Evolutionary conservation across 2,113 vertebrate species (phyloP).

Genomic region (Aramus guarauna): DNA sequence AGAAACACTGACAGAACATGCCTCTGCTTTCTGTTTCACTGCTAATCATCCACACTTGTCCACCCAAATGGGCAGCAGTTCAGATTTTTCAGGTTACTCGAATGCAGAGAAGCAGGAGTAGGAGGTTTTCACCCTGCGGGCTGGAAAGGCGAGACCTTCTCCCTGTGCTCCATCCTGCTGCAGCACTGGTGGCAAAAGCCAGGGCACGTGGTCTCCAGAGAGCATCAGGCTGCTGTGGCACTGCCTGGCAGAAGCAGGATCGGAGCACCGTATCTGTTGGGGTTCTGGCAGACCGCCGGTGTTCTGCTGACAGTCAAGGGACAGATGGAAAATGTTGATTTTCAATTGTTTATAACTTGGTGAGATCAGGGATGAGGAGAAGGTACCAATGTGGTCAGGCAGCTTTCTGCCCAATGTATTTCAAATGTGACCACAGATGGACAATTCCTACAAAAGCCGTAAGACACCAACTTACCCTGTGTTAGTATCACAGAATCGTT

Average conservation of each 20-base stretch:
- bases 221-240: background rate
- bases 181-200: background rate
- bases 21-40: background rate
- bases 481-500: too few relatives aligned
- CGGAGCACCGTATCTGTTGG: rapidly evolving
- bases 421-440: background rate
- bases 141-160: background rate
- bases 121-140: background rate
- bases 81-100: background rate
- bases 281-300: background rate
- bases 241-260: background rate
- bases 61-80: background rate
- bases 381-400: rapidly evolving
- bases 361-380: background rate
- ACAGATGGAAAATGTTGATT: background rate
- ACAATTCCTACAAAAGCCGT: background rate
- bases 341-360: background rate
- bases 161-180: background rate
- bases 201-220: background rate
- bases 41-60: background rate
- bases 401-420: background rate
- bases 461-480: background rate
- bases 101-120: background rate
- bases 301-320: background rate
- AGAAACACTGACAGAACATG: background rate